phyloP scores from a whole-genome alignment of 2,113 vertebrate species.

The Narcine bancroftii region DNA sequence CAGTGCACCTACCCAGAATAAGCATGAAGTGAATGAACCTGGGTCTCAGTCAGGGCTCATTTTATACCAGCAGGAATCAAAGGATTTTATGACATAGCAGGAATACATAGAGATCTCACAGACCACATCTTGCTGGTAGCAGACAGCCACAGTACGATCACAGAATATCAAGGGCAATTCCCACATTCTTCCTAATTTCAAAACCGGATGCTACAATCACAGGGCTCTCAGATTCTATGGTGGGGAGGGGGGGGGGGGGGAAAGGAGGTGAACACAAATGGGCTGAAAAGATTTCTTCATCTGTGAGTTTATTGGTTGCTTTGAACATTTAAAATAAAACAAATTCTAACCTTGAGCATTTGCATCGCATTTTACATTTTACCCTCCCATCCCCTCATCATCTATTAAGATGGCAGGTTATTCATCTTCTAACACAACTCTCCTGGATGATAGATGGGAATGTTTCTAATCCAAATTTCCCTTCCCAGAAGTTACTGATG shows the following conservation, averaged over 20 bases:
- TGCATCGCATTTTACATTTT: neutral
- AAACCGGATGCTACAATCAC: neutral
- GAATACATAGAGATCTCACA: neutral
- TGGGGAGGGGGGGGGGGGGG: neutral
- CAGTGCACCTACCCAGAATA: neutral
- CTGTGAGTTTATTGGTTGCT: neutral
- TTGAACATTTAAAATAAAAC: no score
- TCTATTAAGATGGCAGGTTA: neutral
- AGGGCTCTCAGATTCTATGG: neutral
- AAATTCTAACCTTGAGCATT: neutral
- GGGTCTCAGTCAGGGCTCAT: neutral
- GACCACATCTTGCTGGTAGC: neutral
- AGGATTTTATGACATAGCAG: neutral
- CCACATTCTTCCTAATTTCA: neutral
- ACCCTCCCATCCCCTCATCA: neutral
- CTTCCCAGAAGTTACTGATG: no score
- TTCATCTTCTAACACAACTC: neutral
- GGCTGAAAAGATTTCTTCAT: neutral
- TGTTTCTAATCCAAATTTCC: no score
- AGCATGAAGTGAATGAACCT: neutral
- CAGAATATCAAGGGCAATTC: neutral
- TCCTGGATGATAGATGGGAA: neutral
- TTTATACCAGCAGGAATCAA: neutral
- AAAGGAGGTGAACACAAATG: neutral
- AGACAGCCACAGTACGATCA: neutral